Evolutionary conservation across 2,113 vertebrate species (phyloP), one percentile per base, ranked within the genome.

Genomic region (Nycticebus coucang): DNA sequence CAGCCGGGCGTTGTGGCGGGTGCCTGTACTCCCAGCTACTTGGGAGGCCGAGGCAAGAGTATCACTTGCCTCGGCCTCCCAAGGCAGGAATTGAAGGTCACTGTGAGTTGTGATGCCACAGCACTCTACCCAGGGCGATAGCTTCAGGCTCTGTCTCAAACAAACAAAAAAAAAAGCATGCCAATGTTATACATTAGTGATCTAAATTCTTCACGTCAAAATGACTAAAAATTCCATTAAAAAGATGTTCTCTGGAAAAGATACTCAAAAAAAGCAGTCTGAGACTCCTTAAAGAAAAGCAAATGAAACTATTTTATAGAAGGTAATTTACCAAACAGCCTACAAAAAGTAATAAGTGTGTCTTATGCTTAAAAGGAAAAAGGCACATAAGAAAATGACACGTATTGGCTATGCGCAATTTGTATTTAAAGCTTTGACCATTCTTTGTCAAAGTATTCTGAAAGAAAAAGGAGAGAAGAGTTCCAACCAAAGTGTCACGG

Each of bases 131-230:
- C 45, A 50, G 45, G 8, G 45, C 9, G 45, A 50, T 2, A 50
- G 45, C 45, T 50, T 50, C 8, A 50, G 45, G 45, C 45, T 50
- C 45, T 8, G 45, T 50, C 45, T 50, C 45, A 50, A 50, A 50
- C 8, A 50, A 50, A 50, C n/a, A 50, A 50, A 50, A 50, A 50
- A 50, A 78, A 87, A 91, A 88, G 30, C 45, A 77, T 35, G 19
- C 7, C 22, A 79, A 81, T 22, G 10, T 30, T 30, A 68, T 64
- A 57, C 14, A 85, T 60, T 10, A 89, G 22, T 85, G 2, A 14
- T 79, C n/a, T 85, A 89, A 66, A 93, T 64, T 93, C 62, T 71
- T 71, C 57, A n/a, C 17, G 35, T 35, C 37, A 62, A 84, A 93
- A 71, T 89, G 53, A 95, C 53, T 75, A 22, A 93, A 81, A 83